A percentile compares a stretch with the other conserved stretches of the same genome.
These are phyloP conservation scores for Eristalis pertinax DNA, from an alignment of 2,888 invertebrate genomes.

Conservation along the genomic window DNA sequence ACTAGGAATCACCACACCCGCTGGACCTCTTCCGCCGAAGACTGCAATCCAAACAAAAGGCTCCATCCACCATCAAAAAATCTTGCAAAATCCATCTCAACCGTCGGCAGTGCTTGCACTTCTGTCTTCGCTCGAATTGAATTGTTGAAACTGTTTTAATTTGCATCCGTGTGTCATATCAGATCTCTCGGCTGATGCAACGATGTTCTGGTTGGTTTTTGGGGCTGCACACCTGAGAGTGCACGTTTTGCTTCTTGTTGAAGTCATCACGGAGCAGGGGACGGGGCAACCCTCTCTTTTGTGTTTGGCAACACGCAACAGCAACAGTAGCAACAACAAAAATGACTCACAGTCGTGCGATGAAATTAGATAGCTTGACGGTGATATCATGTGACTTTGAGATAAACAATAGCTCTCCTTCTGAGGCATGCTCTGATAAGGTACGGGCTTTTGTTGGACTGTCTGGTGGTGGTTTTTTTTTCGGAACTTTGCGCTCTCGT, in stretches of 20 bases:
- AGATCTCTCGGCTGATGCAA: constrained; percentile 56
- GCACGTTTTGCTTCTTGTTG: constrained; percentile 7
- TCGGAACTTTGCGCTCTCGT: neutral
- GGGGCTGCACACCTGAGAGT: constrained; percentile 8
- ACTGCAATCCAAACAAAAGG: neutral
- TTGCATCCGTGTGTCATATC: constrained; percentile 57
- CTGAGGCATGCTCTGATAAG: constrained; percentile 49
- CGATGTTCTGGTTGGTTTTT: constrained; percentile 41
- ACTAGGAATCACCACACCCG: too few relatives aligned
- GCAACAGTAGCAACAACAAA: constrained; percentile 15
- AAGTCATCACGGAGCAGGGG: neutral
- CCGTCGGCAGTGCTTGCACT: neutral
- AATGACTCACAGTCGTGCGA: constrained; percentile 60
- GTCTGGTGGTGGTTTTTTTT: constrained; percentile 4
- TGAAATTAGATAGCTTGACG: constrained; percentile 58
- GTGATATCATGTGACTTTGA: constrained; percentile 64
- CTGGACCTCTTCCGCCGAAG: too few relatives aligned
- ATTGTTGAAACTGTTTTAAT: constrained; percentile 43
- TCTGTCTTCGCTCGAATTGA: constrained; percentile 24
- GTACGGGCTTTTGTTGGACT: constrained; percentile 27
- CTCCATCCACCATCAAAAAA: neutral
- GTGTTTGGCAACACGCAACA: constrained; percentile 48
- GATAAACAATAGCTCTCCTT: constrained; percentile 5
- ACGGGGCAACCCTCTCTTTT: constrained; percentile 23
- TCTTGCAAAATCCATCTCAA: neutral